Percentiles rank a stretch among this genome's conserved stretches.
Conservation (phyloP, 2,888 invertebrate species). For the Phoenoteleia sp. region DNA sequence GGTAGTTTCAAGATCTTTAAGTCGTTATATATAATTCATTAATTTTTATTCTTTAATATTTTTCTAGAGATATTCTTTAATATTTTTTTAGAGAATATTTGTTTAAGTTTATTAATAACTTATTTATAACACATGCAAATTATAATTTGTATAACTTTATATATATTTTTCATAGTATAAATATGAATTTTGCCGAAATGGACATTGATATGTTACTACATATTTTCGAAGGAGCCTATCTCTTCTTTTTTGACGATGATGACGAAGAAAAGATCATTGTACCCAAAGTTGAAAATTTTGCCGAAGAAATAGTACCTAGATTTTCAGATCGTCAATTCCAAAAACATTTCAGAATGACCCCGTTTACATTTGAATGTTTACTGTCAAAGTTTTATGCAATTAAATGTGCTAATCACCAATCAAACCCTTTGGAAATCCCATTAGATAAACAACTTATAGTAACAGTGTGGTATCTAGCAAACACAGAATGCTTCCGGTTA, state of each 20-base stretch:
- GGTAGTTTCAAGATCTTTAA: too few species aligned
- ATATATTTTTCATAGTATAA: too few species aligned
- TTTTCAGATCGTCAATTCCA: constrained; percentile 1
- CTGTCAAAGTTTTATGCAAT: neutral
- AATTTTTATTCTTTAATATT: too few species aligned
- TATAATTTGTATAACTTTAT: too few species aligned
- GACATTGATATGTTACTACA: neutral
- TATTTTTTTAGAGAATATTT: too few species aligned
- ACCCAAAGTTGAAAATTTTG: constrained; percentile 8
- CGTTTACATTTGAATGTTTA: neutral
- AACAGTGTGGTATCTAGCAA: neutral
- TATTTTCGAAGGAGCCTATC: neutral
- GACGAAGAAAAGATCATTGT: neutral
- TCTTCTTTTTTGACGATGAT: neutral
- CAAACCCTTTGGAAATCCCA: neutral
- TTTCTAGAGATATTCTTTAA: too few species aligned
- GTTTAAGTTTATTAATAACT: too few species aligned
- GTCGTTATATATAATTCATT: too few species aligned
- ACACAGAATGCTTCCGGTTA: neutral
- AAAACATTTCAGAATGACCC: neutral
- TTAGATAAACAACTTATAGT: constrained; percentile 16
- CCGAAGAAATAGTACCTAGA: constrained; percentile 7
- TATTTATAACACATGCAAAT: too few species aligned
- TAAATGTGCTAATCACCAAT: neutral
- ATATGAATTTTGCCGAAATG: too few species aligned